Evolutionary conservation across 1,140 invertebrate genomes (phyloP).

Genomic region (Phenacoccus solenopsis): DNA sequence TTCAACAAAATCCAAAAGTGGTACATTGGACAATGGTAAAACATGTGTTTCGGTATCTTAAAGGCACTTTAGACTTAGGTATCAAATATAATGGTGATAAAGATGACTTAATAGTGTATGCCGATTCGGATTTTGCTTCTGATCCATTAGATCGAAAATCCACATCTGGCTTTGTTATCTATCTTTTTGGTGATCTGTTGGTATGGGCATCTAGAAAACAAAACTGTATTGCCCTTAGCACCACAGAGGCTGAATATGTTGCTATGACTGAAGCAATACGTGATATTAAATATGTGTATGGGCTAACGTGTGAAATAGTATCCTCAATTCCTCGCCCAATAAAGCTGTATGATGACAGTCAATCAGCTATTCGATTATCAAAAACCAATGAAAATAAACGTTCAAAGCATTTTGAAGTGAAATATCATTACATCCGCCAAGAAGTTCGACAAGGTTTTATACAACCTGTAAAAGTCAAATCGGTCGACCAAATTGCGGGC

Average conservation of each 20-base stretch:
- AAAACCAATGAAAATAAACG: background rate
- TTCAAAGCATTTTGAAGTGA: background rate
- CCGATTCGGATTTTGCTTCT: conserved; percentile 23
- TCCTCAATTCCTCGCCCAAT: background rate
- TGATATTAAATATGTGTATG: conserved; percentile 21
- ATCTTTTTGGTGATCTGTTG: conserved; percentile 22
- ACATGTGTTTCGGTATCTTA: conserved; percentile 29
- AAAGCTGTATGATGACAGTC: conserved; percentile 27
- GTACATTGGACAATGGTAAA: conserved; percentile 28
- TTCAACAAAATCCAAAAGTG: conserved; percentile 24
- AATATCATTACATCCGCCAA: background rate
- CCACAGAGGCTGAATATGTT: conserved; percentile 29
- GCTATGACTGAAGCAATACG: conserved; percentile 26
- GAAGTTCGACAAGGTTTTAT: background rate
- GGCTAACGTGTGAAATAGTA: conserved; percentile 20
- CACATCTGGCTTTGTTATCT: conserved; percentile 25
- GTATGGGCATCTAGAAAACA: conserved; percentile 27
- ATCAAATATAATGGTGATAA: conserved; percentile 7
- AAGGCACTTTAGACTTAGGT: conserved; percentile 23
- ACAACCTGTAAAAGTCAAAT: background rate
- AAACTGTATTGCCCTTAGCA: conserved; percentile 24
- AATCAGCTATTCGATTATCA: conserved; percentile 26
- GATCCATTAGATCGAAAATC: conserved; percentile 29
- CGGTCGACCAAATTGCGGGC: background rate
- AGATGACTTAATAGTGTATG: conserved; percentile 21